These are phyloP conservation scores for Cyanistes caeruleus DNA, from an alignment of 2,113 vertebrate genomes.

Conservation along the genomic window DNA sequence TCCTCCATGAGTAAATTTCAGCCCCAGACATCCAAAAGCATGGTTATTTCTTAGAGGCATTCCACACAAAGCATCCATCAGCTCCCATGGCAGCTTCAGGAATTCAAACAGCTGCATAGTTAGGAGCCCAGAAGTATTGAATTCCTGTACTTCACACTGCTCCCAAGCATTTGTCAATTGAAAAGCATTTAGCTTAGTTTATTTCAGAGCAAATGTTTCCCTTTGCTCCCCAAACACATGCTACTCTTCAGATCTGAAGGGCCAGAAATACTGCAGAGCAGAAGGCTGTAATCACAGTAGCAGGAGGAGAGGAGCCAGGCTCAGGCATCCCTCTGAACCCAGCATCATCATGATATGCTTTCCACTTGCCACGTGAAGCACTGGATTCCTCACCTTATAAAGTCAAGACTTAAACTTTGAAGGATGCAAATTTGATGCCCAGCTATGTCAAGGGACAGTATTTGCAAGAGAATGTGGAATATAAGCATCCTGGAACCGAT, in stretches of 20 bases:
- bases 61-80: not conserved
- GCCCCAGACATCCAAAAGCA: not conserved
- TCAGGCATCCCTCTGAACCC: not conserved
- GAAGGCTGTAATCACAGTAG: not conserved
- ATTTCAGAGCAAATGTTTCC: not conserved
- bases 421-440: not conserved
- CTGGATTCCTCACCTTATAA: not conserved
- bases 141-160: not conserved
- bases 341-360: accelerated
- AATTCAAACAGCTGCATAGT: not conserved
- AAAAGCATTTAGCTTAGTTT: not conserved
- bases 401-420: not conserved
- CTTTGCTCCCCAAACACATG: not conserved
- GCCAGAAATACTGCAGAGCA: not conserved
- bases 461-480: not conserved
- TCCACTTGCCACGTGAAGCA: not conserved
- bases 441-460: not conserved
- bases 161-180: not conserved
- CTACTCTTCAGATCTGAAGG: not conserved
- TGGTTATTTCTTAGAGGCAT: not conserved
- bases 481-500: not conserved
- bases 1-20: not conserved
- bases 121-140: not conserved
- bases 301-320: not conserved
- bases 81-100: not conserved